A percentile compares a stretch with the other conserved stretches of the same genome.
Evolutionary conservation across 2,113 vertebrate species (phyloP).

Genomic region (Mirounga angustirostris): DNA sequence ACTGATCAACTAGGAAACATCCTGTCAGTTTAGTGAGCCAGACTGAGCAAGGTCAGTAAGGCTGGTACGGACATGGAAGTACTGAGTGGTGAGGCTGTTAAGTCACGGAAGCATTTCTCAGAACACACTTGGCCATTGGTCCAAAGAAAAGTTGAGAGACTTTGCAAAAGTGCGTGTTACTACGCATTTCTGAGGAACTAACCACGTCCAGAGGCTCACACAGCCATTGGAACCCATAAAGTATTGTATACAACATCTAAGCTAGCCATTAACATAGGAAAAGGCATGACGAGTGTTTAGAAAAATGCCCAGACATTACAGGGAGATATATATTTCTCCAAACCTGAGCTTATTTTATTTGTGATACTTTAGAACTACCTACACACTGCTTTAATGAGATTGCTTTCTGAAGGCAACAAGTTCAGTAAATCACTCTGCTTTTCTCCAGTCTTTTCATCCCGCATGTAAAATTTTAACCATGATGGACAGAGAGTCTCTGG

Average conservation of each 20-base stretch:
- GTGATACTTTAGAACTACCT: not conserved
- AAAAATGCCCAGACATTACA: not conserved
- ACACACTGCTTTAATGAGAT: not conserved
- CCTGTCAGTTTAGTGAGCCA: not conserved
- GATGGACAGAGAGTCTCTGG: not conserved
- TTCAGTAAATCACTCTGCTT: slow-evolving; percentile 12
- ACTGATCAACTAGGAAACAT: not conserved
- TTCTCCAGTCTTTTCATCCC: not conserved
- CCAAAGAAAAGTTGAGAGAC: not conserved
- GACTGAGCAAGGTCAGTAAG: not conserved
- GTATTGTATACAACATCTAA: not conserved
- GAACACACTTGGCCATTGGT: not conserved
- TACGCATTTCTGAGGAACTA: not conserved
- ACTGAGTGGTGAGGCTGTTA: not conserved
- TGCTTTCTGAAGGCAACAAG: not conserved
- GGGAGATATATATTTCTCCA: not conserved
- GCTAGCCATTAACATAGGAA: not conserved
- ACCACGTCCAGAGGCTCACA: not conserved
- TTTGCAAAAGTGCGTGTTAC: not conserved
- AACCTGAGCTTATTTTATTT: not conserved
- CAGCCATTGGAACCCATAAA: not conserved
- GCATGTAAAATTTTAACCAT: not conserved
- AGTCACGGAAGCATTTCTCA: not conserved
- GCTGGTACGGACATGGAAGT: not conserved
- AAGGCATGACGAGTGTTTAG: not conserved